These are phyloP conservation scores for Listronotus bonariensis DNA, from an alignment of 1,140 invertebrate genomes.

Conservation along the genomic window DNA sequence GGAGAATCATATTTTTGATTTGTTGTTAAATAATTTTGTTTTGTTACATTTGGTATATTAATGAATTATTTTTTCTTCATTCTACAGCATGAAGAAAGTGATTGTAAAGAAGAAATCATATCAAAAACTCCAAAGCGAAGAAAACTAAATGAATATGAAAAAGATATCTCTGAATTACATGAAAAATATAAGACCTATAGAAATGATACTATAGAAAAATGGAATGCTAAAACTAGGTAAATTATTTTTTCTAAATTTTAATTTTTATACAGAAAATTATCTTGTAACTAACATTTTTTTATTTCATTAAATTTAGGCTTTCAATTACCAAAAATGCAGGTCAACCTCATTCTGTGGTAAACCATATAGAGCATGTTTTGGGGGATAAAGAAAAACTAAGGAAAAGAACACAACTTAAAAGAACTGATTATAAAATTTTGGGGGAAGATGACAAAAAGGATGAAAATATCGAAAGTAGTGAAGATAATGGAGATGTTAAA, in stretches of 20 bases:
- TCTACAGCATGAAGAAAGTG: slow-evolving; percentile 54
- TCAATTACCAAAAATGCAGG: slow-evolving; percentile 63
- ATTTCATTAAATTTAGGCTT: slow-evolving; percentile 43
- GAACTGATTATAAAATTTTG: slow-evolving; percentile 74
- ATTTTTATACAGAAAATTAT: not conserved
- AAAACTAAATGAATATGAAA: slow-evolving; percentile 68
- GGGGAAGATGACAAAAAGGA: slow-evolving; percentile 59
- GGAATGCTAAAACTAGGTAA: slow-evolving; percentile 83
- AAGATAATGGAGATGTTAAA: slow-evolving; percentile 41
- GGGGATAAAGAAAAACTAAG: slow-evolving; percentile 76
- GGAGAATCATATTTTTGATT: not conserved
- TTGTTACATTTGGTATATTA: not conserved
- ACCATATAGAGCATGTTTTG: slow-evolving; percentile 86
- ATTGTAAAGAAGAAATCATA: slow-evolving; percentile 49
- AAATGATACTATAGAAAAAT: slow-evolving; percentile 82
- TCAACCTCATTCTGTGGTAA: slow-evolving; percentile 75
- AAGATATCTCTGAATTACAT: slow-evolving; percentile 66
- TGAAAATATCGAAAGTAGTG: slow-evolving; percentile 40
- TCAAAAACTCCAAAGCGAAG: slow-evolving; percentile 60
- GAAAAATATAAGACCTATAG: slow-evolving; percentile 72
- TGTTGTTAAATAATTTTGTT: not conserved
- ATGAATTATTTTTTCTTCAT: not conserved
- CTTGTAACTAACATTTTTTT: slow-evolving; percentile 1
- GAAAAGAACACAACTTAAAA: slow-evolving; percentile 78
- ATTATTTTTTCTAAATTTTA: not conserved